phyloP scores from a whole-genome alignment of 2,888 invertebrate genomes.

The Nomada ruficornis region DNA sequence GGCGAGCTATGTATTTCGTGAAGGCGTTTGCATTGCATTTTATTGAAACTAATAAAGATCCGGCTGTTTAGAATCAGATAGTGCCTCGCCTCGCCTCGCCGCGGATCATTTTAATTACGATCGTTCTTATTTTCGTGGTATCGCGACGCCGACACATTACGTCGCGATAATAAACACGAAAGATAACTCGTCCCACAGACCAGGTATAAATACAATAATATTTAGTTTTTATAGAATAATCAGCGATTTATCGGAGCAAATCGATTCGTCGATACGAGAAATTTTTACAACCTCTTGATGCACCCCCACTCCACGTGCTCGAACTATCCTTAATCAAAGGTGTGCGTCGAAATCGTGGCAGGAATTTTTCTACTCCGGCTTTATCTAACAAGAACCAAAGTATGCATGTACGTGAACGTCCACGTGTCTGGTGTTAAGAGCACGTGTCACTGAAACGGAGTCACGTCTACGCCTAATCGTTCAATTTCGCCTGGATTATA shows the following conservation, averaged over 20 bases:
- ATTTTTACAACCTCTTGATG: background rate
- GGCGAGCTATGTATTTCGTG: conserved; percentile 2
- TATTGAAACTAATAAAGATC: conserved; percentile 57
- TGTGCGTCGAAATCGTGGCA: conserved; percentile 20
- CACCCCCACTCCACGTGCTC: background rate
- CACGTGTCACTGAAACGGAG: conserved; percentile 7
- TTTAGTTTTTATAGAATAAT: conserved; percentile 58
- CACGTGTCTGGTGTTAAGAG: conserved; percentile 34
- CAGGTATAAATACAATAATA: conserved; percentile 59
- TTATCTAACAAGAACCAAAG: conserved; percentile 9
- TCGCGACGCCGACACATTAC: conserved; percentile 40
- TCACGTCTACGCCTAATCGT: background rate
- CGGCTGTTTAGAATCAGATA: conserved; percentile 57
- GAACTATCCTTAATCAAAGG: conserved; percentile 28
- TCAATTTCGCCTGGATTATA: background rate
- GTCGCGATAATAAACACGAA: conserved; percentile 56
- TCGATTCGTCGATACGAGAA: conserved; percentile 10
- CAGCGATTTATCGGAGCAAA: conserved; percentile 36
- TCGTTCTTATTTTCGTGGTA: conserved; percentile 53
- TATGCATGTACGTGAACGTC: conserved; percentile 22
- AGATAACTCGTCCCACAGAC: conserved; percentile 46
- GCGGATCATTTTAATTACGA: conserved; percentile 57
- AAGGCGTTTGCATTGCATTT: conserved; percentile 48
- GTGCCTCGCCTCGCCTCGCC: conserved; percentile 29
- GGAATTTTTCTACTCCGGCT: conserved; percentile 32